These are phyloP conservation scores for Paratrypauchen microcephalus DNA, from an alignment of 2,797 vertebrate species.

Conservation along the genomic window DNA sequence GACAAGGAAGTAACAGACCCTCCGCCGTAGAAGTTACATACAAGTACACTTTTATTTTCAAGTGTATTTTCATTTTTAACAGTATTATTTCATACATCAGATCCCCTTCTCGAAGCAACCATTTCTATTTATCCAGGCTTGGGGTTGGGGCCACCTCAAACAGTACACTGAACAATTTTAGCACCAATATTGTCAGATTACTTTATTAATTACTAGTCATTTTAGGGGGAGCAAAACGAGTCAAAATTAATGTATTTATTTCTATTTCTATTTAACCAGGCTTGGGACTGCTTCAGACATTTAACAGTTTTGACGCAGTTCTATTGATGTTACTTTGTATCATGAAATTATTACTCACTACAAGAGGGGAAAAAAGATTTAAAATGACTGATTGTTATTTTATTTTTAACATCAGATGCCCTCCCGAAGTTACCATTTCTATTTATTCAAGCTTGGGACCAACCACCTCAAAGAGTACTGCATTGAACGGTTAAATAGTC, in stretches of 20 bases:
- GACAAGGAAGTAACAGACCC: too few relatives aligned
- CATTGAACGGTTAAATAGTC: neutral
- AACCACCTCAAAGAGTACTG: neutral
- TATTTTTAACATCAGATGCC: neutral
- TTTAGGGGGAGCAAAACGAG: neutral
- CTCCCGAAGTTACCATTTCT: neutral
- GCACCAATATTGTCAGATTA: neutral
- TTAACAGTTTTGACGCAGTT: too few relatives aligned
- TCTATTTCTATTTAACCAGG: too few relatives aligned
- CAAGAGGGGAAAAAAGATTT: neutral
- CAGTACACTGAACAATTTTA: neutral
- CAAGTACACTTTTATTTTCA: too few relatives aligned
- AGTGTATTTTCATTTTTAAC: neutral
- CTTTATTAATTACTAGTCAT: neutral
- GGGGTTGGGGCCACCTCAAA: too few relatives aligned
- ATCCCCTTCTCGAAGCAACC: neutral
- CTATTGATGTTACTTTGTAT: neutral
- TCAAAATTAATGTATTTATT: neutral
- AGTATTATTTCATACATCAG: neutral
- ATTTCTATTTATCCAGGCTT: neutral
- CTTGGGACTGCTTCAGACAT: too few relatives aligned
- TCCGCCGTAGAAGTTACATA: too few relatives aligned
- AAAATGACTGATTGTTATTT: neutral
- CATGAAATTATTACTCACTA: neutral
- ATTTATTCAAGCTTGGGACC: neutral